Conservation (phyloP, 2,888 invertebrate genomes). For the Syrphus vitripennis region DNA sequence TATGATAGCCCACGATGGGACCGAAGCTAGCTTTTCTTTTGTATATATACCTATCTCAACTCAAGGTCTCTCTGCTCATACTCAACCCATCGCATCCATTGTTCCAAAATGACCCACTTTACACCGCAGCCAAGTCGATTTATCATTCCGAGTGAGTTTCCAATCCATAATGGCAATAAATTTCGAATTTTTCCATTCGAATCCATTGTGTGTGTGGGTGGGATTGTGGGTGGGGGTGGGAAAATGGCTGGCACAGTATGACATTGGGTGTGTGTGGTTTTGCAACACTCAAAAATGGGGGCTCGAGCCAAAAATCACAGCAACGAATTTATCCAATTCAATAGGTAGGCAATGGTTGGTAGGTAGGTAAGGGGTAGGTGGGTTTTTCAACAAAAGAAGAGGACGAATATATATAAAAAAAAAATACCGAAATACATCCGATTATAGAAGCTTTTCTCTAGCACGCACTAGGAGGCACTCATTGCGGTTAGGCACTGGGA, state of each 20-base stretch:
- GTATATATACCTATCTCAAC: conserved; percentile 50
- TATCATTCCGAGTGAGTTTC: conserved; percentile 73
- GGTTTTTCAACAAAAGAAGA: background rate
- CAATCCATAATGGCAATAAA: conserved; percentile 71
- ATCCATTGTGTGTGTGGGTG: conserved; percentile 39
- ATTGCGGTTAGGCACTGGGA: background rate
- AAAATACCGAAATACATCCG: conserved; percentile 48
- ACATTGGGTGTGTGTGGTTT: conserved; percentile 4
- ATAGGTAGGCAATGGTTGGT: conserved; percentile 39
- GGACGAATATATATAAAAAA: background rate
- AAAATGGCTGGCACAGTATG: background rate
- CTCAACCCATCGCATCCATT: conserved; percentile 3
- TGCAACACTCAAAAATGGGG: conserved; percentile 11
- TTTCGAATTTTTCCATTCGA: conserved; percentile 66
- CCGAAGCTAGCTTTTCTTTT: background rate
- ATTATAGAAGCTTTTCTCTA: conserved; percentile 36
- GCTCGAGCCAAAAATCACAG: conserved; percentile 62
- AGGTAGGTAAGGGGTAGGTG: background rate
- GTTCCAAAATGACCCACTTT: conserved; percentile 74
- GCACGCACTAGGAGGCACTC: conserved; percentile 41
- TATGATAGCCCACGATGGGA: background rate
- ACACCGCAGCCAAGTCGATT: conserved; percentile 74
- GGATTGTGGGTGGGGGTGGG: no score
- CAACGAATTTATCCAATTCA: conserved; percentile 69
- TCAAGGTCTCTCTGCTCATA: conserved; percentile 45